Conservation (phyloP, 2,113 vertebrate species). For the Gambusia affinis region DNA sequence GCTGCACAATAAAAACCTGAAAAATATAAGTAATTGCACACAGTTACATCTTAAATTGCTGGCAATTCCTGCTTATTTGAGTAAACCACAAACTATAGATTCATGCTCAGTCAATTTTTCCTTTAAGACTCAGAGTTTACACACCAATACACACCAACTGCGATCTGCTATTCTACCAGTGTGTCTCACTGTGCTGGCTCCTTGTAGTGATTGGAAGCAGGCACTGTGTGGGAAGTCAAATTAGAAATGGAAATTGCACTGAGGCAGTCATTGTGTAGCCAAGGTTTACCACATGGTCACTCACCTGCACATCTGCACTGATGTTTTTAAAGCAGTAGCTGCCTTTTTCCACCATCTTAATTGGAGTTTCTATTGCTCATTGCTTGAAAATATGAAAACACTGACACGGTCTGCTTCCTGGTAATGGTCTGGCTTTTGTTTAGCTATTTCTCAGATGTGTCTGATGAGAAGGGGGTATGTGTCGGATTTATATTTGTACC, state of each 20-base stretch:
- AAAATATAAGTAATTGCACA: background rate
- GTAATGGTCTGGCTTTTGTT: conserved; percentile 56
- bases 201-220: conserved; percentile 88
- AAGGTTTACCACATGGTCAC: conserved; percentile 87
- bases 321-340: conserved; percentile 80
- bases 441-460: conserved; percentile 51
- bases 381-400: conserved; percentile 57
- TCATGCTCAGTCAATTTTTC: conserved; percentile 17
- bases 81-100: conserved; percentile 26
- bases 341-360: conserved; percentile 70
- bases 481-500: conserved; percentile 62
- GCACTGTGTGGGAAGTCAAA: conserved; percentile 92
- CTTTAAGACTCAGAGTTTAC: conserved; percentile 15
- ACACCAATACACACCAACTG: conserved; percentile 15
- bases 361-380: conserved; percentile 67
- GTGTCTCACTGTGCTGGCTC: conserved; percentile 19
- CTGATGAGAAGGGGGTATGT: conserved; percentile 54
- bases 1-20: background rate
- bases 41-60: background rate
- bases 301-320: conserved; percentile 91
- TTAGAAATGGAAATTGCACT: conserved; percentile 89
- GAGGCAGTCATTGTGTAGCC: conserved; percentile 82
- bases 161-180: conserved; percentile 25
- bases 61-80: background rate
- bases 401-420: conserved; percentile 69